A percentile compares a stretch with the other conserved stretches of the same genome.
These are phyloP conservation scores for Bombus turneri DNA, from an alignment of 1,140 invertebrate genomes.

Conservation along the genomic window DNA sequence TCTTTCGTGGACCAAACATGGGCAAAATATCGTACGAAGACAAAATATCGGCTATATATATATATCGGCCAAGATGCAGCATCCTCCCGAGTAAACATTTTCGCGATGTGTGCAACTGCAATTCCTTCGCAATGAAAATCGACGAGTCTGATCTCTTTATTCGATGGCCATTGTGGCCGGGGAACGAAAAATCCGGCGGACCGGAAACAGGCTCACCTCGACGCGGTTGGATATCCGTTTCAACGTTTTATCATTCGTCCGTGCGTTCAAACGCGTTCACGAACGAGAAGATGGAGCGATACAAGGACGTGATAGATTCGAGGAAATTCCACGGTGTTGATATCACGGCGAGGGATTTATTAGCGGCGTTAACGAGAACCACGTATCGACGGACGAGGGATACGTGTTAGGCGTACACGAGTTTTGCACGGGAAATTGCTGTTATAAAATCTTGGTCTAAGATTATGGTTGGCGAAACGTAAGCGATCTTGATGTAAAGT, in stretches of 20 bases:
- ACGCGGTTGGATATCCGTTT: not conserved
- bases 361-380: slow-evolving; percentile 19
- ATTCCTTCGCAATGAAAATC: not conserved
- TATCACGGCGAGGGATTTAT: slow-evolving; percentile 31
- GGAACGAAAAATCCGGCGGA: slow-evolving; percentile 22
- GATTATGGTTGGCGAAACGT: not conserved
- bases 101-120: not conserved
- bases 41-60: not conserved
- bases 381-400: not conserved
- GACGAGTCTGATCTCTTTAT: not conserved
- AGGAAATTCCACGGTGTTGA: slow-evolving; percentile 37
- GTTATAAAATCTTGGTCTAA: slow-evolving; percentile 13
- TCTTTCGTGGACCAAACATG: not conserved
- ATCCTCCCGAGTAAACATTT: not conserved
- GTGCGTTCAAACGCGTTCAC: not conserved
- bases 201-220: slow-evolving; percentile 18
- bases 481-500: not conserved
- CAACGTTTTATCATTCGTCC: slow-evolving; percentile 7
- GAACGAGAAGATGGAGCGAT: not conserved
- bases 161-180: not conserved
- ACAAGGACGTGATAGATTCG: slow-evolving; percentile 18
- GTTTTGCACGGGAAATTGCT: not conserved
- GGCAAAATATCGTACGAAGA: not conserved
- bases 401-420: not conserved
- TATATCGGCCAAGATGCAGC: not conserved